Percentiles rank a stretch among this genome's conserved stretches.
Evolutionary conservation across 2,888 invertebrate genomes (phyloP).

Genomic region (Heliconius ismenius): DNA sequence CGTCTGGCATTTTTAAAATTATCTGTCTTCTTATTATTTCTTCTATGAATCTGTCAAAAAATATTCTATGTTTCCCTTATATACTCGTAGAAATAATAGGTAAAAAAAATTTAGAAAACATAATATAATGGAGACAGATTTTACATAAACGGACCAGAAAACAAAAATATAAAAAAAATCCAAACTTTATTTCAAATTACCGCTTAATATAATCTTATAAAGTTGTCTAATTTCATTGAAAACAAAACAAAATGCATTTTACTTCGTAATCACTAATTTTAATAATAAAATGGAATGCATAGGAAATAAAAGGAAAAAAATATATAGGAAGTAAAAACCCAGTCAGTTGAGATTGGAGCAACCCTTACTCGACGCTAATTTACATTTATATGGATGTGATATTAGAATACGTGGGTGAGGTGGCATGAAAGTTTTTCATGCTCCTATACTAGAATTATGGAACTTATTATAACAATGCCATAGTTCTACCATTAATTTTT

Average conservation of each 20-base stretch:
- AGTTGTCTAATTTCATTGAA: neutral
- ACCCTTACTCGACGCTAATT: constrained; percentile 38
- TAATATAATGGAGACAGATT: no score
- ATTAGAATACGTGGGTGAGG: constrained; percentile 38
- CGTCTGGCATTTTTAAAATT: no score
- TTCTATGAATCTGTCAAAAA: no score
- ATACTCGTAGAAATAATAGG: no score
- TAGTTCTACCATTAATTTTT: no score
- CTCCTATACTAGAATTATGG: constrained; percentile 25
- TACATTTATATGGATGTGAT: constrained; percentile 43
- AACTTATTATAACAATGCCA: no score
- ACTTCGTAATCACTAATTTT: neutral
- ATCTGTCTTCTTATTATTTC: no score
- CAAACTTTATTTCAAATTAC: no score
- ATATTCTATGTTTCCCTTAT: no score
- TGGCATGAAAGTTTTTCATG: constrained; percentile 36
- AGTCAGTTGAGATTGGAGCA: constrained; percentile 33
- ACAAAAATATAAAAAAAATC: no score
- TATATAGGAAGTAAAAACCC: constrained; percentile 31
- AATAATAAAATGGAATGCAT: constrained; percentile 7
- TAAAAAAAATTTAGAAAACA: no score
- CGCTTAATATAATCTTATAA: neutral
- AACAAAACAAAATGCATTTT: neutral
- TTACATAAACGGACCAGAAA: no score
- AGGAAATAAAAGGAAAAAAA: constrained; percentile 25